A percentile compares a stretch with the other conserved stretches of the same genome.
Conservation (phyloP, 2,888 invertebrate species). For the Podabrus alpinus region DNA sequence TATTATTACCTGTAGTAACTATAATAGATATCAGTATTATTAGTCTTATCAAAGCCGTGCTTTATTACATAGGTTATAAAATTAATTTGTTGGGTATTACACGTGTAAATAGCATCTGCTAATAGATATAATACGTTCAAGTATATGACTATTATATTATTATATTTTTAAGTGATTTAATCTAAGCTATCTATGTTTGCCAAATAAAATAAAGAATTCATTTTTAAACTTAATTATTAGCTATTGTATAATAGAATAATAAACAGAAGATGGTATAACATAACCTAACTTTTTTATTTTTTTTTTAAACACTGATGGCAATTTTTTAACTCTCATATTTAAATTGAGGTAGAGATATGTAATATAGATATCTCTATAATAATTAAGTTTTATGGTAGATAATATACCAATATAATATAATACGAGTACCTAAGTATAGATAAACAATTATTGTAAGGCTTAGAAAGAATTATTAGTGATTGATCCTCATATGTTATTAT, state of each 20-base stretch:
- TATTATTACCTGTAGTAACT: neutral
- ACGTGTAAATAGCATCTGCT: constrained; percentile 25
- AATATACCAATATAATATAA: too few relatives aligned
- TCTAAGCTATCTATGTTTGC: constrained; percentile 5
- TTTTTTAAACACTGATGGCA: too few relatives aligned
- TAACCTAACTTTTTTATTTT: neutral
- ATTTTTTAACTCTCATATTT: too few relatives aligned
- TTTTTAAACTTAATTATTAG: neutral
- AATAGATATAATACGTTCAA: constrained; percentile 26
- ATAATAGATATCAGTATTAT: constrained; percentile 1
- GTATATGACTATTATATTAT: constrained; percentile 23
- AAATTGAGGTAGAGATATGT: too few relatives aligned
- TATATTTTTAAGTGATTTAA: constrained; percentile 24
- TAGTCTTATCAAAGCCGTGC: constrained; percentile 22
- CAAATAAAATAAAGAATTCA: neutral
- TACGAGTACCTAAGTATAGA: neutral
- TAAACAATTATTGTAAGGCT: neutral
- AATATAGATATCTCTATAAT: neutral
- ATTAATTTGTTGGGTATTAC: constrained; percentile 27
- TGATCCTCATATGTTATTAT: neutral
- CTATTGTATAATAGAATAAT: too few relatives aligned
- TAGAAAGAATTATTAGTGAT: neutral
- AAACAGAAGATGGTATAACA: neutral
- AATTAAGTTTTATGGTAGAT: neutral
- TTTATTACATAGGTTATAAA: constrained; percentile 30